Conservation (phyloP, 2,888 invertebrate species). For the Thymelicus lineola region DNA sequence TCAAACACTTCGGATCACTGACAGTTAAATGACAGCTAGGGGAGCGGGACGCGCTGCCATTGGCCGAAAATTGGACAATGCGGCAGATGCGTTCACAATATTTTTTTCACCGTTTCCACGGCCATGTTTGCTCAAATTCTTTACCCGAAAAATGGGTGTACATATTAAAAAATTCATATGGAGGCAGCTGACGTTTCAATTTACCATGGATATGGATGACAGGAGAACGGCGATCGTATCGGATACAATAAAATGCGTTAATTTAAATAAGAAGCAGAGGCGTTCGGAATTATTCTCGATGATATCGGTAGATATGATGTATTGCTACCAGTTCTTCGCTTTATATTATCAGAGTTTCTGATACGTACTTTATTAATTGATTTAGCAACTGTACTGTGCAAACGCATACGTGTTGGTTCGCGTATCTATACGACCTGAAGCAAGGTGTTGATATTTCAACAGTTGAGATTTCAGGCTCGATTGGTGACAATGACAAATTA, state of each 20-base stretch:
- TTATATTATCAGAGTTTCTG: constrained; percentile 50
- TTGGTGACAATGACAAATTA: constrained; percentile 9
- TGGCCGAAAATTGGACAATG: constrained; percentile 80
- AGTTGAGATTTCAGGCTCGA: constrained; percentile 12
- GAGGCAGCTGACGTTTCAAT: constrained; percentile 74
- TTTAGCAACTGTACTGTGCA: constrained; percentile 16
- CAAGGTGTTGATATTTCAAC: constrained; percentile 28
- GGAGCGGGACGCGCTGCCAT: constrained; percentile 74
- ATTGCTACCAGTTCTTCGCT: constrained; percentile 56
- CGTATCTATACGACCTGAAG: constrained; percentile 5
- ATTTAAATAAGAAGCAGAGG: constrained; percentile 39
- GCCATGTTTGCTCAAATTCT: constrained; percentile 78
- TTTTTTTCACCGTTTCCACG: constrained; percentile 61
- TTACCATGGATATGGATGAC: constrained; percentile 66
- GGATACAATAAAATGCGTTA: constrained; percentile 38
- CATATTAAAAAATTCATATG: constrained; percentile 47
- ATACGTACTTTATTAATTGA: constrained; percentile 31
- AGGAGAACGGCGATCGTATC: constrained; percentile 49
- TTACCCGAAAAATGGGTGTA: constrained; percentile 53
- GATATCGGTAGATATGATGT: constrained; percentile 57
- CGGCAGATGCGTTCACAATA: constrained; percentile 78
- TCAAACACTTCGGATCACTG: constrained; percentile 52
- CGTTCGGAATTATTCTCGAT: constrained; percentile 31
- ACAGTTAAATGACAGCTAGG: constrained; percentile 81
- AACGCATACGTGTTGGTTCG: not conserved